Base-by-base conservation (phyloP, 2,888 invertebrate genomes). In the Eumerus sabulonum region DNA sequence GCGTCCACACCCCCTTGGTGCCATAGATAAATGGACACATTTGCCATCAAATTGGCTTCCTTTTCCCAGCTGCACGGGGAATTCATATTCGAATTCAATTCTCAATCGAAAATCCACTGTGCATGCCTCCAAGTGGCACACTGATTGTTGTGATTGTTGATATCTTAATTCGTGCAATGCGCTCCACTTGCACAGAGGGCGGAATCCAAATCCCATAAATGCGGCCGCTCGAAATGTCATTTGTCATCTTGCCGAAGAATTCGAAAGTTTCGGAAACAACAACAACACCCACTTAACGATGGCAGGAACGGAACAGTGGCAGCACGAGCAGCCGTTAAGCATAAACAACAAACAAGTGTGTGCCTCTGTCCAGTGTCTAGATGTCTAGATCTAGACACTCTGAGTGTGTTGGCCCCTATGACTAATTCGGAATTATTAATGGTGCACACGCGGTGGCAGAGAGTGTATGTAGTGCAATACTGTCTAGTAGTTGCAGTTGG, bases 261-360 rank as follows among this genome's bases (percentile, higher is more conserved):
- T 79, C 79, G 79, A 79, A 79, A 79, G 79, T 79, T 79, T 79
- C 79, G 79, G 79, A 79, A 79, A 74, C 74, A 68, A 74, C 74
- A 79, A 79, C 60, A 68, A 50, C 53, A 40, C 50, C 50, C 44
- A 38, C 45, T 36, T 19, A 17, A 54, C 57, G 57, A 48, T 60
- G 27, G 27, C 27, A 27, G 2, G 27, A 42, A 72, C 72, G 59
- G 40, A 11, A 40, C 40, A 40, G n/a, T 40, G 40, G 40, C 42
- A 35, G 36, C 64, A 48, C 40, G 27, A 45, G 63, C 57, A 59
- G 77, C 72, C 79, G 73, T 73, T 63, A 68, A 73, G 35, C 59
- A 48, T 36, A 63, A 60, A 79, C 79, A 79, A 48, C 40, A 63
- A 60, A 79, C 79, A 79, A 79, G 79, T 79, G 79, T 79, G 64